A percentile compares a stretch with the other conserved stretches of the same genome.
These are phyloP conservation scores for Mesembrinibis cayennensis DNA, from an alignment of 2,113 vertebrate genomes.

Conservation along the genomic window DNA sequence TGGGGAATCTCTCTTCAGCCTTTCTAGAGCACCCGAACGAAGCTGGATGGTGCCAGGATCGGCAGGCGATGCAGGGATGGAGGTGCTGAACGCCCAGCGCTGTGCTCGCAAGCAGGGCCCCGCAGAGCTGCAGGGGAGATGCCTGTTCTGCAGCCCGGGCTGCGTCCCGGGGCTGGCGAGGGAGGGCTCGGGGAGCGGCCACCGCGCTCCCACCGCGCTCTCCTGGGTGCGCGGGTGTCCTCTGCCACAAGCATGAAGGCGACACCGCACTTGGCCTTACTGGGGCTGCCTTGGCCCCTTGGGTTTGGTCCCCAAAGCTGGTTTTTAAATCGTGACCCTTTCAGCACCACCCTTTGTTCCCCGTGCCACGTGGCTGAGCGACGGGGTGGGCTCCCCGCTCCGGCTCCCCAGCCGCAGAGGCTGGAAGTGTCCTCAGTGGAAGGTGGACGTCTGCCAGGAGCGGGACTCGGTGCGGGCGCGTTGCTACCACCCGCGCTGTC, in stretches of 20 bases:
- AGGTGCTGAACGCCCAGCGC: neutral
- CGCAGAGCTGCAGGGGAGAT: neutral
- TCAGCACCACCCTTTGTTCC: neutral
- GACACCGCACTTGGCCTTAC: neutral
- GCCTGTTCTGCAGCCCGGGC: neutral
- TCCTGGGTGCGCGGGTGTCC: neutral
- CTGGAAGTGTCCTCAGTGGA: neutral
- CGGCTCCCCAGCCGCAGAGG: fast-evolving
- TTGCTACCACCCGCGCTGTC: fast-evolving
- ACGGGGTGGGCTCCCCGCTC: neutral
- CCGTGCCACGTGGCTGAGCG: fast-evolving
- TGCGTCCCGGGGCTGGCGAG: neutral
- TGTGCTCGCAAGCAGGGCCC: neutral
- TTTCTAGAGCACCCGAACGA: neutral
- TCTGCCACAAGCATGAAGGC: neutral
- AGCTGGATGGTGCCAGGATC: neutral
- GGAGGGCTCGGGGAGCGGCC: neutral
- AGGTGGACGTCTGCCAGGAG: neutral
- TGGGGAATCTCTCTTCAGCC: neutral
- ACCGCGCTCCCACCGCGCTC: fast-evolving
- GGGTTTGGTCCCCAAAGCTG: neutral
- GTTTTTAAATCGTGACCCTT: neutral
- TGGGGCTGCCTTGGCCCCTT: neutral
- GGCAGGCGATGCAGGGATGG: neutral
- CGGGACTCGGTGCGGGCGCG: fast-evolving